Base-by-base conservation (phyloP, 37 sponge, comb jelly and placozoan genomes). In the Halichondria panicea region DNA sequence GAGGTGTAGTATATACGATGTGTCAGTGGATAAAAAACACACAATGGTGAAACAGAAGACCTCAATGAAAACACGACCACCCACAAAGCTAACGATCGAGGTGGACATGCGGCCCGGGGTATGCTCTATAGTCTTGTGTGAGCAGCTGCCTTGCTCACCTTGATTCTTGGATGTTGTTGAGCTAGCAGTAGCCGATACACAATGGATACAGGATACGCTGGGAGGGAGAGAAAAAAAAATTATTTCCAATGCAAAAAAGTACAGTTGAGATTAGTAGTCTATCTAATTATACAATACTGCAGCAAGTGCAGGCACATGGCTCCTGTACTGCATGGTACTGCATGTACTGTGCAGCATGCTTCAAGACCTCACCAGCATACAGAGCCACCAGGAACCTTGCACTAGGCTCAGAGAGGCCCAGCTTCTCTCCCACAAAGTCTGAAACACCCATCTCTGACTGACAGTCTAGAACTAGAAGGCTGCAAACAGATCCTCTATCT, bases 301-400 rank as follows among this genome's bases (percentile, higher is more conserved):
- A 48, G 11, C 15, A 48, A 15, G 52, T 48, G 13, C 13, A 48
- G 52, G 15, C 52, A 48, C 13, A 48, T 11, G 15, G n/a, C n/a
- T n/a, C n/a, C n/a, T n/a, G n/a, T n/a, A n/a, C n/a, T n/a, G n/a
- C n/a, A n/a, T n/a, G n/a, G n/a, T n/a, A n/a, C n/a, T n/a, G n/a
- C n/a, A n/a, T n/a, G n/a, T n/a, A n/a, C n/a, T n/a, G n/a, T n/a
- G n/a, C n/a, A n/a, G n/a, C n/a, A n/a, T n/a, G n/a, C n/a, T n/a
- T n/a, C 39, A 37, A 15, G 13, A 79, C 43, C 84, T 78, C 39
- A 89, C 89, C 80, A 37, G 78, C 57, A 30, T 74, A 61, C 9
- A 89, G 55, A 3, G 80, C 78, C 32, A 89, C 41, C 21, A 89
- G 83, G n/a, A 83, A 71, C 24, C 89, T 55, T 28, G 84, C 84